Evolutionary conservation across 2,888 invertebrate species (phyloP).

Genomic region (Acanthosepion pharaonis): DNA sequence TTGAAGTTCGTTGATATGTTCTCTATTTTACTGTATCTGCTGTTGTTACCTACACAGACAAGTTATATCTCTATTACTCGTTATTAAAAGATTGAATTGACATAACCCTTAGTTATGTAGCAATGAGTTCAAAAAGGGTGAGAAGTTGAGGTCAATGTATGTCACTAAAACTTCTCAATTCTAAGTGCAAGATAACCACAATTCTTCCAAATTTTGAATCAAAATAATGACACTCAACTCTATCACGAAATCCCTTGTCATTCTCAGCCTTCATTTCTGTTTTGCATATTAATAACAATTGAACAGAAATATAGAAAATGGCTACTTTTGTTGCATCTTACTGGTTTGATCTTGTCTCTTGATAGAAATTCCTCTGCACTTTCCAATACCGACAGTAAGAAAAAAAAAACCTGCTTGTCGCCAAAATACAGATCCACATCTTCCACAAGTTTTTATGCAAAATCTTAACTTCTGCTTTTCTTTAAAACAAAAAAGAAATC

Average conservation of each 20-base stretch:
- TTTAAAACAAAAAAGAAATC: neutral
- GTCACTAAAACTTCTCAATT: neutral
- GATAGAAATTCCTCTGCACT: neutral
- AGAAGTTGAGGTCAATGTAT: neutral
- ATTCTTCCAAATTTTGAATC: neutral
- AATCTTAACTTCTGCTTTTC: neutral
- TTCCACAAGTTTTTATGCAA: neutral
- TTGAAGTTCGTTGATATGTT: neutral
- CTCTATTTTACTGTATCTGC: neutral
- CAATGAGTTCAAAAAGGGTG: neutral
- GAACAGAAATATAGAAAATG: neutral
- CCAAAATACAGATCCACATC: slow-evolving; percentile 10
- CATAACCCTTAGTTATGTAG: neutral
- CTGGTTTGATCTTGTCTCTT: neutral
- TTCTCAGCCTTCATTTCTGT: neutral
- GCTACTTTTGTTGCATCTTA: neutral
- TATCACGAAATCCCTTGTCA: no score
- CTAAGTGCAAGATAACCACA: neutral
- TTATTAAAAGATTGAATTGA: neutral
- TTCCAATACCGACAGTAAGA: neutral
- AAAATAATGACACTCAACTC: neutral
- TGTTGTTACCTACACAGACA: neutral
- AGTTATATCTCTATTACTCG: neutral
- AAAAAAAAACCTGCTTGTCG: neutral
- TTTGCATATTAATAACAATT: neutral